Conservation (phyloP, 92 coral and sea anemone genomes). For the Scolanthus callimorphus region DNA sequence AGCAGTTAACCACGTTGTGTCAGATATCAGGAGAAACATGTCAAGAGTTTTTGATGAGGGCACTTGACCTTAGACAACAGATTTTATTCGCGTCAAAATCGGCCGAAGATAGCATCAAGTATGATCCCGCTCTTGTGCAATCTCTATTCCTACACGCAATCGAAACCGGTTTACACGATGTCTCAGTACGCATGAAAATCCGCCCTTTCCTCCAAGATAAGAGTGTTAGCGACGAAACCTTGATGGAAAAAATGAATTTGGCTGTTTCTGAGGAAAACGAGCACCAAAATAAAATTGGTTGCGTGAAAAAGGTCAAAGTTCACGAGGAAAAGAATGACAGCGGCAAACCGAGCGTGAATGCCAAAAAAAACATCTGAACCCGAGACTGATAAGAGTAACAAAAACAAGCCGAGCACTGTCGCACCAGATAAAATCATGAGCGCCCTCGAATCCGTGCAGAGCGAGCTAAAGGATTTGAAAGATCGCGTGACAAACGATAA, state of each 20-base stretch:
- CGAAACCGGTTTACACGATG: background rate
- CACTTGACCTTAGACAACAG: background rate
- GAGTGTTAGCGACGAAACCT: too few species aligned
- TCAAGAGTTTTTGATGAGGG: constrained; percentile 22
- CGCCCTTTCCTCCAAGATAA: background rate
- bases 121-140: background rate
- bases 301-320: background rate
- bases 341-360: background rate
- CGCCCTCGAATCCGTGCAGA: background rate
- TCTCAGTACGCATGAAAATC: background rate
- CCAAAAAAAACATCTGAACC: too few species aligned
- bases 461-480: background rate
- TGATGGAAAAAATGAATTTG: too few species aligned
- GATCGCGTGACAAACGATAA: background rate
- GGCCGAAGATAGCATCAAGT: background rate
- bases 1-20: background rate
- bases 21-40: constrained; percentile 4
- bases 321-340: background rate
- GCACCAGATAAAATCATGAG: background rate
- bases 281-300: background rate
- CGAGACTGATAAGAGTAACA: too few species aligned
- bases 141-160: background rate
- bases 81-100: background rate
- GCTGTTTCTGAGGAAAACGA: background rate
- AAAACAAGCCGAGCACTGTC: too few species aligned